Conservation (phyloP, 2,797 vertebrate genomes). For the Erethizon dorsatum region DNA sequence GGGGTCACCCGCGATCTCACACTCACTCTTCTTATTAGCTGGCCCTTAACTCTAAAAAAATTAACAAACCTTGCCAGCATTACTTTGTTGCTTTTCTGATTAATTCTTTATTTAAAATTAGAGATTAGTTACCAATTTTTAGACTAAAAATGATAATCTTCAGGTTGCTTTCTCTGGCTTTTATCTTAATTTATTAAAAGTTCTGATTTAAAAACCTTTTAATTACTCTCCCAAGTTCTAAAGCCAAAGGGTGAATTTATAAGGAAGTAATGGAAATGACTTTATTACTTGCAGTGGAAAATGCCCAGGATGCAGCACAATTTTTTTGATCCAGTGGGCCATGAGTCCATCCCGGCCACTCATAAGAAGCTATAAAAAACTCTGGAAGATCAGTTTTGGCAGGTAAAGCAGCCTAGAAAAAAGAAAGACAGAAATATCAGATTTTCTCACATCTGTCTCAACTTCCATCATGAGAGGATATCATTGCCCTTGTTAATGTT, state of each 20-base stretch:
- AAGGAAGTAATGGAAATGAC: constrained; percentile 21
- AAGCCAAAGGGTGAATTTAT: background rate
- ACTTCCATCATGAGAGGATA: background rate
- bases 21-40: background rate
- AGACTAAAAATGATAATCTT: background rate
- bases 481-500: background rate
- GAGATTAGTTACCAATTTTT: background rate
- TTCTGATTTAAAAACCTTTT: background rate
- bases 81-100: background rate
- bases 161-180: background rate
- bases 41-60: background rate
- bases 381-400: constrained; percentile 87
- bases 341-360: constrained; percentile 91
- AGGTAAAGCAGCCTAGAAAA: constrained; percentile 84
- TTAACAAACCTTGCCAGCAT: background rate
- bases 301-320: constrained; percentile 92
- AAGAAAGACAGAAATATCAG: background rate
- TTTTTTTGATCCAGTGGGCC: constrained; percentile 90
- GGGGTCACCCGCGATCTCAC: too few relatives aligned
- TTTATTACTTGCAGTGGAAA: constrained; percentile 92
- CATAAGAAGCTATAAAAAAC: constrained; percentile 89
- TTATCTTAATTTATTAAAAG: constrained; percentile 49
- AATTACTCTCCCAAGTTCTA: background rate
- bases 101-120: constrained; percentile 42
- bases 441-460: background rate